These are phyloP conservation scores for Galleria mellonella DNA, from an alignment of 1,140 invertebrate species.

Conservation along the genomic window DNA sequence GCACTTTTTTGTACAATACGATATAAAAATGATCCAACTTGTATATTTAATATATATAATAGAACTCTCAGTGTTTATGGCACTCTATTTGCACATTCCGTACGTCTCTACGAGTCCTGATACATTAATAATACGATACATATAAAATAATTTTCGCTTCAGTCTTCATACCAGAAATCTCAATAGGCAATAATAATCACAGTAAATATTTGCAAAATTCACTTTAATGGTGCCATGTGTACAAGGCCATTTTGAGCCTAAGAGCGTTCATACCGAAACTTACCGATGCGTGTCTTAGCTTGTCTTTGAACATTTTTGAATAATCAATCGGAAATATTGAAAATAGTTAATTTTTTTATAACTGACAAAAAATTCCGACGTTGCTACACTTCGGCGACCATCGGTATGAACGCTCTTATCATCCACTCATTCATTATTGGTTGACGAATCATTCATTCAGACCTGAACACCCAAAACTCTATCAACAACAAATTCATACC, in stretches of 20 bases:
- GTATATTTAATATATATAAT: neutral
- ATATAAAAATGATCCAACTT: slow-evolving; percentile 14
- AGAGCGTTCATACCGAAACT: slow-evolving; percentile 1
- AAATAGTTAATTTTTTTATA: too few relatives aligned
- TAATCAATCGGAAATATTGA: too few relatives aligned
- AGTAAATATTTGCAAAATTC: slow-evolving; percentile 26
- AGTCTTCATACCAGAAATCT: slow-evolving; percentile 69
- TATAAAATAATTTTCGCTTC: slow-evolving; percentile 40
- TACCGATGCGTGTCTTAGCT: too few relatives aligned
- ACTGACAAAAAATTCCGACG: too few relatives aligned
- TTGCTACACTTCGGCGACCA: too few relatives aligned
- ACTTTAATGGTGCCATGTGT: slow-evolving; percentile 25
- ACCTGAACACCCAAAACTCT: slow-evolving; percentile 81
- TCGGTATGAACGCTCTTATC: too few relatives aligned
- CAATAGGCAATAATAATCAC: slow-evolving; percentile 62
- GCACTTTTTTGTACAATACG: slow-evolving; percentile 48
- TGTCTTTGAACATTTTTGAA: too few relatives aligned
- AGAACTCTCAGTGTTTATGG: slow-evolving; percentile 27
- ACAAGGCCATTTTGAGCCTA: slow-evolving; percentile 12
- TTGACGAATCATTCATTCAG: slow-evolving; percentile 30
- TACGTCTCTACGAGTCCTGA: slow-evolving; percentile 28
- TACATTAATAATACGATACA: slow-evolving; percentile 17
- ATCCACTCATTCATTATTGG: too few relatives aligned
- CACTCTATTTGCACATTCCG: slow-evolving; percentile 51
- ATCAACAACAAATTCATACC: slow-evolving; percentile 81